Evolutionary conservation across 2,888 invertebrate species (phyloP), one percentile per base, ranked within the genome.

Genomic region (Pterostichus madidus): DNA sequence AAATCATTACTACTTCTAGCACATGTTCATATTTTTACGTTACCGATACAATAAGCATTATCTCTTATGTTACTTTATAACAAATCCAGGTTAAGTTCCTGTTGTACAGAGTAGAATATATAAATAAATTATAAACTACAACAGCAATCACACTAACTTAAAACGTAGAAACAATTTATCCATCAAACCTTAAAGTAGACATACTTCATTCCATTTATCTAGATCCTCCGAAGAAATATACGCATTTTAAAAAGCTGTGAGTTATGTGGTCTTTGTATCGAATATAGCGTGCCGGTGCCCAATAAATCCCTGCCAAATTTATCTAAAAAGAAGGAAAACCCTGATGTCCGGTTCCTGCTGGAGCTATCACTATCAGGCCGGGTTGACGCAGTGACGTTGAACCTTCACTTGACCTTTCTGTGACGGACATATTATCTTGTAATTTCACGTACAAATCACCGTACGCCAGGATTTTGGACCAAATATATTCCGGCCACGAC

Each of bases 401-500:
- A 44, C 68, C 68, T 71, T 71, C 64, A 71, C 68, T 71, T 71
- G 68, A 71, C 68, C 68, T 71, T 39, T 71, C 68, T 13, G 13
- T 71, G 68, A 71, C 44, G 64, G 68, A 71, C 68, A 44, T 71
- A 71, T 71, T 71, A 71, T 71, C 68, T 71, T 71, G 68, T 71
- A 44, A 39, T 71, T 71, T 71, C 39, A 71, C 68, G 44, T 71
- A 71, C 68, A 71, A 71, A 71, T 71, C 68, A 44, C 68, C 64
- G 35, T 11, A 13, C 7, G 39, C 13, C 6, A 64, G 64, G 64
- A 39, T 64, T 64, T 52, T 64, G 11, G 68, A 13, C n/a, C 68
- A 44, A 31, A 15, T 8, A 17, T 39, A 71, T 44, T 71, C 68
- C 15, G 39, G 39, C 68, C 68, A 71, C 68, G 68, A 44, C 68